Base-by-base conservation (phyloP, 2,797 vertebrate genomes). In the Macropus fuliginosus region DNA sequence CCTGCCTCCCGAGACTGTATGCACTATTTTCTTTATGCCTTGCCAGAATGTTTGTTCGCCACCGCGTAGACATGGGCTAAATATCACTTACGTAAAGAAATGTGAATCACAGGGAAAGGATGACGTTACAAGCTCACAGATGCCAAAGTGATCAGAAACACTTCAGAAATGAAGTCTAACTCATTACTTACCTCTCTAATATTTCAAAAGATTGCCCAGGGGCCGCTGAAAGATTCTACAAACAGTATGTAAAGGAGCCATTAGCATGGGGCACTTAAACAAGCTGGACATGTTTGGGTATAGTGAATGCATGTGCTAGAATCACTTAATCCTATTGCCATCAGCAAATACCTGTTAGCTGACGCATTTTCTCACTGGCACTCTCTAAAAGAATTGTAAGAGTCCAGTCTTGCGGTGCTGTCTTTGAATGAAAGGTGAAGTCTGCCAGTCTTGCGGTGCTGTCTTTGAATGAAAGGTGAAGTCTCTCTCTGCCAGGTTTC, bases 361-460 rank as follows among this genome's bases (percentile, higher is more conserved):
- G 92, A 98, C 98, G 94, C 46, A 92, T 94, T 97, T 98, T 97
- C 95, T 97, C 91, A 95, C 94, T 97, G 95, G 59, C 97, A 94
- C n/a, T 40, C 29, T 55, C 90, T 97, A 94, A 97, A 93, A 94
- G 56, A 96, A 93, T 95, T 94, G 93, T 18, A 94, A 94, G 94
- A 91, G 66, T 96, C 91, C 90, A 46, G 96, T 91, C 54, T 46
- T 92, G 54, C 31, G 74, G 54, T 91, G 11, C 13, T 46, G 91
- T 94, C 92, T 27, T 90, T 55, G 24, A 91, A 56, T 34, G 6
- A 94, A 55, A 52, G 50, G 8, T 91, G 40, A 94, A 5, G 27
- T 52, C 12, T 95, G n/a, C 91, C 90, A 46, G 96, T 91, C 54
- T 46, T 92, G 54, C 31, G 74, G 54, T 91, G 11, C 13, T 46